Percentiles rank a stretch among this genome's conserved stretches.
phyloP scores from a whole-genome alignment of 2,888 invertebrate genomes.

The Nephrotoma flavescens region DNA sequence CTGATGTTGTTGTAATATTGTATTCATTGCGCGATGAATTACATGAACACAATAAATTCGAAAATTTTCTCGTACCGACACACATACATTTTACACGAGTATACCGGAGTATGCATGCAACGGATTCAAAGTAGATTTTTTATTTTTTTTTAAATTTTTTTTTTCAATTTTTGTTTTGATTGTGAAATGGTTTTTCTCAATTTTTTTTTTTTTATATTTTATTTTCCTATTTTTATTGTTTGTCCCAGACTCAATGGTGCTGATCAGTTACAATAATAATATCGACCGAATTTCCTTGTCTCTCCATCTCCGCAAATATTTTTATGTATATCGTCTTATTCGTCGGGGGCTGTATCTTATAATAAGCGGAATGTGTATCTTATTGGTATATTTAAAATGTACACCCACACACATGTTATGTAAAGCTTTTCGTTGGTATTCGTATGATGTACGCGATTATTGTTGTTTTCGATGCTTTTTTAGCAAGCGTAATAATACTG shows the following conservation, averaged over 20 bases:
- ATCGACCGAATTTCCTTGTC: not conserved
- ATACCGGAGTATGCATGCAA: not conserved
- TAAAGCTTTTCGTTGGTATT: not conserved
- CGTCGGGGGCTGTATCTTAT: not conserved
- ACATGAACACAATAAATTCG: not conserved
- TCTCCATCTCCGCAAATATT: not conserved
- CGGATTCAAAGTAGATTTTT: not conserved
- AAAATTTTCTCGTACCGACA: not conserved
- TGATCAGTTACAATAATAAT: conserved; percentile 1
- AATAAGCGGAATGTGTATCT: not conserved
- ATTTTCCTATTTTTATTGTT: not conserved
- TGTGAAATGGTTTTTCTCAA: not conserved
- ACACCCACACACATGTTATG: not conserved
- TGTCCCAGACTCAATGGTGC: conserved; percentile 1
- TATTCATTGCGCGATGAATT: not conserved
- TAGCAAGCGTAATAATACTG: not conserved
- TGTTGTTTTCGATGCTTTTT: not conserved
- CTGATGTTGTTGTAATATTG: too few relatives aligned
- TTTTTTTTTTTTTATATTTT: not conserved
- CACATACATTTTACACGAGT: not conserved
- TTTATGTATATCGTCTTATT: not conserved
- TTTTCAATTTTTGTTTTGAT: not conserved
- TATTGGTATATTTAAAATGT: not conserved
- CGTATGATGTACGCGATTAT: not conserved
- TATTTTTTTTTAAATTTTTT: not conserved